phyloP scores from a whole-genome alignment of 2,113 vertebrate genomes.

The Tenebrosternarchus preto region DNA sequence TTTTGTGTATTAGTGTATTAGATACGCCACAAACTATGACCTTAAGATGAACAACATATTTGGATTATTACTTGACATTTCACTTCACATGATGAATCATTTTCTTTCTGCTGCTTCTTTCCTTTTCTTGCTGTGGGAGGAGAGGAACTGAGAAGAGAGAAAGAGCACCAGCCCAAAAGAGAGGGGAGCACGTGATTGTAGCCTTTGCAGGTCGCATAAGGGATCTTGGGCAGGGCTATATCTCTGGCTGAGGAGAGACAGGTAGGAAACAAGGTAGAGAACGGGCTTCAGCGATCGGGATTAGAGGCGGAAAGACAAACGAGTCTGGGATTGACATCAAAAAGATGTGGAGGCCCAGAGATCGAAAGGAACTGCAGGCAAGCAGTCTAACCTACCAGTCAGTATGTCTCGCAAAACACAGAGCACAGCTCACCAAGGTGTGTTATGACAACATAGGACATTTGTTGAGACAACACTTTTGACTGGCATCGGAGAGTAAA shows the following conservation, averaged over 20 bases:
- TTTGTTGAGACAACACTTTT: constrained; percentile 34
- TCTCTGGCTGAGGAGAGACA: constrained; percentile 62
- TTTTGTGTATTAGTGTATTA: not conserved
- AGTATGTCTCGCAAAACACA: constrained; percentile 14
- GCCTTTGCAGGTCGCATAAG: constrained; percentile 63
- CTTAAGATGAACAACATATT: not conserved
- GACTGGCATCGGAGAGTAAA: not conserved
- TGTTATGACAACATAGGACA: constrained; percentile 38
- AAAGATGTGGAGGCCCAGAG: constrained; percentile 51
- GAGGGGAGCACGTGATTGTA: constrained; percentile 42
- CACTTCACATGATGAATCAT: constrained; percentile 14
- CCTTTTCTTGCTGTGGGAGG: constrained; percentile 17
- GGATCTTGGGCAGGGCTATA: constrained; percentile 61
- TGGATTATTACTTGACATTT: constrained; percentile 3
- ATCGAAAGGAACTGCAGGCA: constrained; percentile 35
- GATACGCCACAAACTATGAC: not conserved
- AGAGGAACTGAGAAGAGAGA: not conserved
- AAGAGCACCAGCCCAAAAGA: constrained; percentile 27
- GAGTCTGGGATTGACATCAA: constrained; percentile 57
- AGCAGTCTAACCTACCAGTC: not conserved
- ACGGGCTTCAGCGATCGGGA: constrained; percentile 51
- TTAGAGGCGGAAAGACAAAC: constrained; percentile 54
- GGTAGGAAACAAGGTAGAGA: constrained; percentile 55
- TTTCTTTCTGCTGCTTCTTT: constrained; percentile 5
- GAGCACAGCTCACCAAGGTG: not conserved